These are phyloP conservation scores for Phanerotoma sp. DNA, from an alignment of 2,888 invertebrate species.

Conservation along the genomic window DNA sequence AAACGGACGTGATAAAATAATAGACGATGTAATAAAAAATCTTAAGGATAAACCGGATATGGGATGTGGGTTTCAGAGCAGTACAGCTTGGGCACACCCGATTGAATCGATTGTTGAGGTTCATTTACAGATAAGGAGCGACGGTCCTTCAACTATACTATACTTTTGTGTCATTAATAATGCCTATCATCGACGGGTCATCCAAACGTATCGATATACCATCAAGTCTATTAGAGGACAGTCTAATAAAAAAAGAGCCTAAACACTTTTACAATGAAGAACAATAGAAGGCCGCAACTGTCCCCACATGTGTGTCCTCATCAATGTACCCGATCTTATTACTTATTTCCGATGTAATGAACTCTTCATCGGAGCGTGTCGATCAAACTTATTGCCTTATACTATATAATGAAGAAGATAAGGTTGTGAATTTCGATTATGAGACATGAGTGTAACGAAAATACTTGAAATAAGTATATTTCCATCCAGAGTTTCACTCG, in stretches of 20 bases:
- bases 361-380: conserved; percentile 24
- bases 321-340: conserved; percentile 30
- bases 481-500: conserved; percentile 7
- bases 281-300: conserved; percentile 12
- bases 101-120: background rate
- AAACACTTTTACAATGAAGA: background rate
- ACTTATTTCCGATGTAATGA: conserved; percentile 41
- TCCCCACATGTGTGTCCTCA: too few species aligned
- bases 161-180: background rate
- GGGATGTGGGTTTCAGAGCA: conserved; percentile 1
- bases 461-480: too few species aligned
- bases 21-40: background rate
- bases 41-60: conserved; percentile 1
- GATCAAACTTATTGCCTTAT: background rate
- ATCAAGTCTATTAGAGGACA: conserved; percentile 1
- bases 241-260: background rate
- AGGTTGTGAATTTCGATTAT: background rate
- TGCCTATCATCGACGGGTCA: background rate
- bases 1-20: background rate
- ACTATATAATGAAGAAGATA: background rate
- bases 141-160: background rate
- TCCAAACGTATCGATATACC: background rate
- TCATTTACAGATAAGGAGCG: background rate
- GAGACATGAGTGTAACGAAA: too few species aligned
- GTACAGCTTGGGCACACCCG: background rate